These are phyloP conservation scores for Styela clava DNA, from an alignment of 23 tunicate species.

Conservation along the genomic window DNA sequence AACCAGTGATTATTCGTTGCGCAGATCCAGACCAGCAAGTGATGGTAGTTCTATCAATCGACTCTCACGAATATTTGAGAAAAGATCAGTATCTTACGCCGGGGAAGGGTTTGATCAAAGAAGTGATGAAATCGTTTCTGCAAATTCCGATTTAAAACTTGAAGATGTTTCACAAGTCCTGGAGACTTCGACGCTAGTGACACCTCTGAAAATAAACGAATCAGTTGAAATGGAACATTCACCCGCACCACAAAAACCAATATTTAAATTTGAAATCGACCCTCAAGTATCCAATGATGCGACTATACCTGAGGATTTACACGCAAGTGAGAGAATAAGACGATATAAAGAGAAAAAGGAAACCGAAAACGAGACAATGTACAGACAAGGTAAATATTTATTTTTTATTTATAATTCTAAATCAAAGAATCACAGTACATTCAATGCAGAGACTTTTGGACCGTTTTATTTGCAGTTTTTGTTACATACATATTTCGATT, in stretches of 20 bases:
- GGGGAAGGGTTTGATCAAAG: background rate
- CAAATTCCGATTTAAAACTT: background rate
- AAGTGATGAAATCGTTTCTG: background rate
- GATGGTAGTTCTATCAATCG: background rate
- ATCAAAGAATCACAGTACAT: too few species aligned
- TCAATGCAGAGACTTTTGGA: too few species aligned
- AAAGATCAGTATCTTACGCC: background rate
- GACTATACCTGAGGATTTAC: background rate
- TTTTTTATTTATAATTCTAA: too few species aligned
- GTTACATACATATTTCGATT: too few species aligned
- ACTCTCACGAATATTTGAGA: slow-evolving; percentile 3
- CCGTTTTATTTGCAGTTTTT: too few species aligned
- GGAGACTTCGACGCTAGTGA: background rate
- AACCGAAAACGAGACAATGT: too few species aligned
- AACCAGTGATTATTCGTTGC: background rate
- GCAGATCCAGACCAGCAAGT: background rate
- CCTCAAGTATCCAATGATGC: background rate
- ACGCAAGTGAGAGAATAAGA: too few species aligned
- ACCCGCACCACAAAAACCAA: background rate
- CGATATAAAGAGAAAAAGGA: too few species aligned
- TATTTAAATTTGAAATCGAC: background rate
- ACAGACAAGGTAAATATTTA: too few species aligned
- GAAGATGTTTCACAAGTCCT: background rate
- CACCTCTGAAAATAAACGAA: background rate
- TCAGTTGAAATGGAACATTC: background rate